These are phyloP conservation scores for Hypena proboscidalis DNA, from an alignment of 2,888 invertebrate genomes.

Conservation along the genomic window DNA sequence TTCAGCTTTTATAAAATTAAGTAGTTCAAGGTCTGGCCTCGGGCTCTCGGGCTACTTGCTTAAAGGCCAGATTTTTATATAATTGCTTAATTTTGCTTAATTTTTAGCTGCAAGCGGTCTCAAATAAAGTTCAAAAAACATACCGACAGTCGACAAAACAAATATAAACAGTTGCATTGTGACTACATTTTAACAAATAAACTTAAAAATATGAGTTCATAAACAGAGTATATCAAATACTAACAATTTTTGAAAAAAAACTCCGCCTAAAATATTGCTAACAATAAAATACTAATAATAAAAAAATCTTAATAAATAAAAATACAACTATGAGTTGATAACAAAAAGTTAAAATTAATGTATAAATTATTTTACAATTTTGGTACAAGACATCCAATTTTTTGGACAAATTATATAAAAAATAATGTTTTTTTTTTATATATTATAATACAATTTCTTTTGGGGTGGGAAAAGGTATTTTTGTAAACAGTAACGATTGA, in stretches of 20 bases:
- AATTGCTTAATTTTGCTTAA: too few species aligned
- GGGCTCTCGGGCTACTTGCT: too few species aligned
- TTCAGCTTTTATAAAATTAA: too few species aligned
- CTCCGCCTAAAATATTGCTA: constrained; percentile 17
- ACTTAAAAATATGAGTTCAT: constrained; percentile 57
- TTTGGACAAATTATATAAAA: constrained; percentile 59
- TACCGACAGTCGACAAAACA: background rate
- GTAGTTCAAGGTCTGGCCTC: too few species aligned
- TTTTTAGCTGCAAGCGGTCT: too few species aligned
- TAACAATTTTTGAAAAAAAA: constrained; percentile 48
- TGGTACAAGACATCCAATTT: constrained; percentile 78
- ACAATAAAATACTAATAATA: constrained; percentile 29
- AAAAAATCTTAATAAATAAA: constrained; percentile 47
- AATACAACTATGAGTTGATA: constrained; percentile 57
- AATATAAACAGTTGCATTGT: constrained; percentile 15
- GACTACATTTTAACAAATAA: constrained; percentile 31
- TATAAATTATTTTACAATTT: constrained; percentile 52
- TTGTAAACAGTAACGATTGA: constrained; percentile 5
- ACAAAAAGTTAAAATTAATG: constrained; percentile 39
- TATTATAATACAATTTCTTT: constrained; percentile 44
- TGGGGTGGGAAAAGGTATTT: constrained; percentile 35
- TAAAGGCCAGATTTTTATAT: too few species aligned
- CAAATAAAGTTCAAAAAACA: too few species aligned
- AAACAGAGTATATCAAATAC: constrained; percentile 46
- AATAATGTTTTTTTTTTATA: constrained; percentile 25